These are phyloP conservation scores for Drosophila austrosaltans DNA, from an alignment of 2,888 invertebrate species.

Conservation along the genomic window DNA sequence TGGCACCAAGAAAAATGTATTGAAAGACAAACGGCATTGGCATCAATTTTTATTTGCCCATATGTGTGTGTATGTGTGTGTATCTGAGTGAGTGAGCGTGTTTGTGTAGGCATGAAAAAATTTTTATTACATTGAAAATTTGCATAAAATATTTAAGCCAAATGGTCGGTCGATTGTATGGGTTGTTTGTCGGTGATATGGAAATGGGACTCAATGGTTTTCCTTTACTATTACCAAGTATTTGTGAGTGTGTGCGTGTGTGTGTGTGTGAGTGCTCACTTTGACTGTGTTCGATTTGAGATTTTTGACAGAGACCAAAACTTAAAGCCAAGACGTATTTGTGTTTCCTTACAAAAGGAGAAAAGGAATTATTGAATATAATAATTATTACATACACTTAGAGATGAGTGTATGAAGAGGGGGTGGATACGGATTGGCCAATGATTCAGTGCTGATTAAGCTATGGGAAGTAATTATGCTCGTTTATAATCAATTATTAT, in stretches of 20 bases:
- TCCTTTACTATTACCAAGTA: not conserved
- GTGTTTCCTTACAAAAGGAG: not conserved
- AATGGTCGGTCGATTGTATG: constrained; percentile 54
- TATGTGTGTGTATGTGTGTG: constrained; percentile 24
- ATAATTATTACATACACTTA: too few species aligned
- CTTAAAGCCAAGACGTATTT: not conserved
- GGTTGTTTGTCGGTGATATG: constrained; percentile 11
- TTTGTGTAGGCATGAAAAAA: constrained; percentile 49
- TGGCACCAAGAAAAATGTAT: constrained; percentile 51
- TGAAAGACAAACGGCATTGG: constrained; percentile 76
- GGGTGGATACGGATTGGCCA: too few species aligned
- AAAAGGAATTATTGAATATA: not conserved
- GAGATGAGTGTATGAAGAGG: too few species aligned
- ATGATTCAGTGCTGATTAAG: too few species aligned
- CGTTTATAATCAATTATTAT: too few species aligned
- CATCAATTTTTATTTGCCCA: constrained; percentile 71
- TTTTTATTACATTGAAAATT: constrained; percentile 79
- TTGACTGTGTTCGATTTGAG: not conserved
- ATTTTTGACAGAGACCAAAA: not conserved
- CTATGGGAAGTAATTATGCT: too few species aligned
- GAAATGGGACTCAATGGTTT: constrained; percentile 24
- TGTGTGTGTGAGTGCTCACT: not conserved
- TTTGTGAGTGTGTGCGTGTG: not conserved
- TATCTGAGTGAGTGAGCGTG: constrained; percentile 16
- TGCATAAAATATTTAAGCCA: constrained; percentile 79